Base-by-base conservation (phyloP, 2,888 invertebrate genomes). In the Mystacides longicornis region DNA sequence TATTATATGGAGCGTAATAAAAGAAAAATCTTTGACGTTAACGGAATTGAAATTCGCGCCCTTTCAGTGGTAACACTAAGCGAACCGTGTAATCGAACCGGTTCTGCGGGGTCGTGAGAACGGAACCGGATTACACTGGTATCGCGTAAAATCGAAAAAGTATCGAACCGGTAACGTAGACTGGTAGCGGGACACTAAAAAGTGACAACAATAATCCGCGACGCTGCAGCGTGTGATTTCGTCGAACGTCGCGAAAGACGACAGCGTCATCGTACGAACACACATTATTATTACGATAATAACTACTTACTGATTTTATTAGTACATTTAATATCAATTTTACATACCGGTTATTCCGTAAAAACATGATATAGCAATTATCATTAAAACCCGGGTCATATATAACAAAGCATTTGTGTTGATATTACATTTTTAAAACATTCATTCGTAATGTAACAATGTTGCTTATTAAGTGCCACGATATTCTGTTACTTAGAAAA, bases 11-110 rank as follows among this genome's bases (percentile, higher is more conserved):
- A n/a, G n/a, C n/a, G n/a, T n/a, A n/a, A n/a, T n/a, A n/a, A n/a
- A n/a, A n/a, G n/a, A n/a, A n/a, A n/a, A n/a, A n/a, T n/a, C n/a
- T n/a, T n/a, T n/a, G n/a, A n/a, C n/a, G n/a, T n/a, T n/a, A n/a
- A n/a, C n/a, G n/a, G n/a, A n/a, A n/a, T n/a, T n/a, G n/a, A 37
- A 37, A n/a, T 37, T 37, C 37, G 37, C 37, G 37, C 37, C 37
- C 37, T 37, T 37, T 37, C 37, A 37, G 37, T 14, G 27, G 11
- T 27, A 27, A 7, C 7, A 37, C 14, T 16, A 16, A n/a, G 37
- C 37, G 37, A 37, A 37, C 37, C 16, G 14, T 14, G 7, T 4
- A 7, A 37, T 37, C 37, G 37, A 14, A 37, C 37, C 37, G 14
- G 37, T 37, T 37, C 37, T n/a, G n/a, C n/a, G 16, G 37, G 37